Evolutionary conservation across 2,797 vertebrate genomes (phyloP).

Genomic region (Phalanger gymnotis): DNA sequence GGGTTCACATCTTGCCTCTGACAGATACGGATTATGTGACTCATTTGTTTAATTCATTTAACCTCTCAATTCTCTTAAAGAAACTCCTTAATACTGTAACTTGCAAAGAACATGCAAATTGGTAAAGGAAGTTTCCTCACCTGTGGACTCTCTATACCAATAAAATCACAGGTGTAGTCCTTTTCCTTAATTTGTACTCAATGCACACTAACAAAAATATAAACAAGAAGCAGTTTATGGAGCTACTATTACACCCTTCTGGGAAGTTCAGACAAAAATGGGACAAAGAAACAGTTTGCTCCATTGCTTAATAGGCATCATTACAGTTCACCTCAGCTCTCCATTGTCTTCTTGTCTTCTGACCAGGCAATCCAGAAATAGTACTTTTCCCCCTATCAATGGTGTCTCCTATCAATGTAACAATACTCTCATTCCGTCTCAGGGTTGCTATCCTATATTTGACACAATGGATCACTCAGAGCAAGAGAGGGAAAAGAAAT

Average conservation of each 20-base stretch:
- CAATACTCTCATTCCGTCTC: background rate
- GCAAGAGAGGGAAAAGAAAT: background rate
- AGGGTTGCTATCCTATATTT: background rate
- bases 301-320: background rate
- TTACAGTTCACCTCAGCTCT: background rate
- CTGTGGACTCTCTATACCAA: background rate
- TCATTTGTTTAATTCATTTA: background rate
- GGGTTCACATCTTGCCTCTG: background rate
- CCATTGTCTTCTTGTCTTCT: background rate
- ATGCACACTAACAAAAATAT: background rate
- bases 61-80: background rate
- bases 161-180: background rate
- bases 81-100: background rate
- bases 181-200: background rate
- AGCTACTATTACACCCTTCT: background rate
- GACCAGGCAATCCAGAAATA: background rate
- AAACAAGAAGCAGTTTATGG: background rate
- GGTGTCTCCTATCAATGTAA: background rate
- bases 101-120: background rate
- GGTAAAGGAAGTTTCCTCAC: background rate
- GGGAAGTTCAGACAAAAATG: background rate
- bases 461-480: background rate
- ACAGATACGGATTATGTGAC: background rate
- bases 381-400: no score
- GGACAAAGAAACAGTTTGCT: background rate